Evolutionary conservation across 2,797 vertebrate genomes (phyloP), one percentile per base, ranked within the genome.

Genomic region (Silurus lanzhouensis): DNA sequence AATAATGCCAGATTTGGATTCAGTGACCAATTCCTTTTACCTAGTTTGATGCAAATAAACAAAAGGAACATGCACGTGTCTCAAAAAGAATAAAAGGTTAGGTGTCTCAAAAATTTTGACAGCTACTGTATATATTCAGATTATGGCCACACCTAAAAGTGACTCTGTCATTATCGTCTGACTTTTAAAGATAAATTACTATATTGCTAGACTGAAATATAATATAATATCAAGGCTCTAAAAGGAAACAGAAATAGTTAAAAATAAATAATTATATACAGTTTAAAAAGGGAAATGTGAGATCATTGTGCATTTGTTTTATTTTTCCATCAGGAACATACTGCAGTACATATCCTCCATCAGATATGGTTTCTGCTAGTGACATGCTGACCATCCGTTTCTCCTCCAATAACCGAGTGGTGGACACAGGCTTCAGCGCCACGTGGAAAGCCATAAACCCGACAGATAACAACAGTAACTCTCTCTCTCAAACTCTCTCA

Each of bases 351-450:
- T 64, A 81, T 0, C 61, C 89, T 31, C 95, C 95, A 44, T 80
- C 75, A 86, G 93, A 93, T 77, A 66, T 95, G 84, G 93, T 95
- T 87, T 95, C 94, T n/a, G 86, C 90, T 60, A 93, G 93, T 60
- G 90, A 94, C 85, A 88, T 13, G 0, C 90, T 96, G 88, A 90
- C 87, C 14, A 87, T 96, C 87, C 88, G 38, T 61, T 96, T 96
- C 91, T 91, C 91, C 25, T 93, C 94, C 87, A 95, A 95, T 63
- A 88, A 90, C 90, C 94, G 87, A 77, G 92, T 96, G 64, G 95
- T 96, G 88, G 95, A 96, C 89, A 90, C 90, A 0, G 96, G 95
- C 86, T 96, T 96, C 88, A 44, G 4, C 0, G 94, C 93, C 25
- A 87, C 85, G 44, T 96, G 95, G 95, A 93, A 68, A 89, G 93